These are phyloP conservation scores for Mirza zaza DNA, from an alignment of 2,113 vertebrate genomes.

Conservation along the genomic window DNA sequence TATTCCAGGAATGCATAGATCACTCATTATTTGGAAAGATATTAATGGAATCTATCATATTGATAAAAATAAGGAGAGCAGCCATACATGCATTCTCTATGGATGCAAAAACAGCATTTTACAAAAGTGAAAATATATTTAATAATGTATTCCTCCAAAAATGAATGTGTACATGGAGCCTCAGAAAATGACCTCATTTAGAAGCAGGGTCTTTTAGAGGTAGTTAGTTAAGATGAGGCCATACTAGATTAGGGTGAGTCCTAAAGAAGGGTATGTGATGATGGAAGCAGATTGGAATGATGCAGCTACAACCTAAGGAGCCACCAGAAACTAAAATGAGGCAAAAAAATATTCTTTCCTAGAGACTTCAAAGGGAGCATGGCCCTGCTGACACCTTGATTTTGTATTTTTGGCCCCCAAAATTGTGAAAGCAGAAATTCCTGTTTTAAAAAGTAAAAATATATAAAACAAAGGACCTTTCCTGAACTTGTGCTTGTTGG, in stretches of 20 bases:
- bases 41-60: not conserved
- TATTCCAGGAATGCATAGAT: not conserved
- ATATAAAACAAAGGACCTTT: not conserved
- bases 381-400: not conserved
- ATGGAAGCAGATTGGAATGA: not conserved
- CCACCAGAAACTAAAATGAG: not conserved
- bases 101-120: not conserved
- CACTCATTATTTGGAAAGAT: not conserved
- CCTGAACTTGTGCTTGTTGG: not conserved
- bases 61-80: not conserved
- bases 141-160: not conserved
- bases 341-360: not conserved
- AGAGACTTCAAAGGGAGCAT: not conserved
- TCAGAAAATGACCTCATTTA: not conserved
- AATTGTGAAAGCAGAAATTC: not conserved
- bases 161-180: not conserved
- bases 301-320: not conserved
- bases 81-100: not conserved
- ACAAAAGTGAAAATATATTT: not conserved
- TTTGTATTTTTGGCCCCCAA: not conserved
- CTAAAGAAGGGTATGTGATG: not conserved
- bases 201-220: not conserved
- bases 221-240: not conserved
- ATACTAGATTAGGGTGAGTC: not conserved
- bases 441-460: not conserved